Evolutionary conservation across 1,140 invertebrate genomes (phyloP).

Genomic region (Centruroides vittatus): DNA sequence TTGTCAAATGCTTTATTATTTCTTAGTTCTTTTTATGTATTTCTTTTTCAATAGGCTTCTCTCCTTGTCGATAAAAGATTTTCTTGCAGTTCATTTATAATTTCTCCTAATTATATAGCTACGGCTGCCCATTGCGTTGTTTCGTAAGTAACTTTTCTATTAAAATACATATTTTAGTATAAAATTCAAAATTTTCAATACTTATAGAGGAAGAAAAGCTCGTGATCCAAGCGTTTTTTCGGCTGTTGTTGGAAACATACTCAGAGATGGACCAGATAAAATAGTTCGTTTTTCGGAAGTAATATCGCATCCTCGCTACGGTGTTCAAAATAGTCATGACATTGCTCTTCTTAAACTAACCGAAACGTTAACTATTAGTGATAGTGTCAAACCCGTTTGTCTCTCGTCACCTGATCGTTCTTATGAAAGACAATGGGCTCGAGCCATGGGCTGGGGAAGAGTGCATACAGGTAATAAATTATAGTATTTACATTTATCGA

Average conservation of each 20-base stretch:
- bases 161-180: not conserved
- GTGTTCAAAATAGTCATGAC: not conserved
- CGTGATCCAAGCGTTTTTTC: not conserved
- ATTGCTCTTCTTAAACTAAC: constrained; percentile 5
- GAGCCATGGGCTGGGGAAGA: constrained; percentile 8
- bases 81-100: constrained; percentile 7
- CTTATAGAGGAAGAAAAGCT: not conserved
- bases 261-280: constrained; percentile 5
- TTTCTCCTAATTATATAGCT: constrained; percentile 6
- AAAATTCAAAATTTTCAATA: not conserved
- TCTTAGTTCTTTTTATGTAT: no score
- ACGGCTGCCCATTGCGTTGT: constrained; percentile 9
- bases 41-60: not conserved
- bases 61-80: constrained; percentile 4
- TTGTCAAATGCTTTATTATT: no score
- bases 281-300: constrained; percentile 7
- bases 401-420: not conserved
- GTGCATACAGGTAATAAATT: not conserved
- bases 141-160: constrained; percentile 1
- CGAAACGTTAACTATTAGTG: not conserved
- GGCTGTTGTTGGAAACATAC: constrained; percentile 6
- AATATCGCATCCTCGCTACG: constrained; percentile 4
- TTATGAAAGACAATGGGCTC: not conserved
- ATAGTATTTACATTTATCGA: no score
- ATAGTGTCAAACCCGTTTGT: constrained; percentile 2